phyloP scores from a whole-genome alignment of 2,797 vertebrate genomes.

The Rhodeus uyekii region DNA sequence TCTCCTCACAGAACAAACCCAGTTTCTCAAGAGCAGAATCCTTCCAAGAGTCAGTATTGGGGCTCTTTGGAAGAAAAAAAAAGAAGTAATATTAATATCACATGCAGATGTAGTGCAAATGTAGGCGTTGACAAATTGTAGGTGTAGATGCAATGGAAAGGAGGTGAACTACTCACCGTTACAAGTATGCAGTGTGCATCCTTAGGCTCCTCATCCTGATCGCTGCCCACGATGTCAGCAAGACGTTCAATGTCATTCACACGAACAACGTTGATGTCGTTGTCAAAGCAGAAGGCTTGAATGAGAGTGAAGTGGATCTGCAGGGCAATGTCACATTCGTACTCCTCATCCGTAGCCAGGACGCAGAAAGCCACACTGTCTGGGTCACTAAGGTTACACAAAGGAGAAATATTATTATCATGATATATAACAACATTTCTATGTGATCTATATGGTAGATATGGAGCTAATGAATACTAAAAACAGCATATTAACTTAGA shows the following conservation, averaged over 20 bases:
- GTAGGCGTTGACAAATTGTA: neutral
- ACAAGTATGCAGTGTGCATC: conserved; percentile 97
- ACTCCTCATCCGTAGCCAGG: conserved; percentile 90
- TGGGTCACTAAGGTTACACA: conserved; percentile 81
- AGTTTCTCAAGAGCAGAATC: conserved; percentile 89
- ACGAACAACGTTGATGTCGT: conserved; percentile 94
- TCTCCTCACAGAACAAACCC: conserved; percentile 90
- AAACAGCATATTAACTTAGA: neutral
- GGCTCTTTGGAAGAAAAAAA: conserved; percentile 77
- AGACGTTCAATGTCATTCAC: conserved; percentile 88
- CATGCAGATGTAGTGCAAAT: neutral
- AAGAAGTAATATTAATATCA: conserved; percentile 6
- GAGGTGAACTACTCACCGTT: conserved; percentile 79
- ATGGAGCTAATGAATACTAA: neutral
- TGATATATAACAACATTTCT: too few species aligned
- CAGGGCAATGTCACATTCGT: conserved; percentile 93
- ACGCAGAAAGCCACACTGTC: conserved; percentile 96
- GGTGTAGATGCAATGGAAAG: neutral
- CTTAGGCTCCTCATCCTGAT: conserved; percentile 84
- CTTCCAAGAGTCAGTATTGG: conserved; percentile 90
- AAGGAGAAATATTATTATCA: neutral
- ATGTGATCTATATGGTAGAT: too few species aligned
- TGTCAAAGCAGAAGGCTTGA: conserved; percentile 98
- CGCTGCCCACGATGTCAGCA: conserved; percentile 83
- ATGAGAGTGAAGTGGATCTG: conserved; percentile 99